Evolutionary conservation across 2,113 vertebrate species (phyloP), one percentile per base, ranked within the genome.

Genomic region (Stomatorhinus ivindoensis): DNA sequence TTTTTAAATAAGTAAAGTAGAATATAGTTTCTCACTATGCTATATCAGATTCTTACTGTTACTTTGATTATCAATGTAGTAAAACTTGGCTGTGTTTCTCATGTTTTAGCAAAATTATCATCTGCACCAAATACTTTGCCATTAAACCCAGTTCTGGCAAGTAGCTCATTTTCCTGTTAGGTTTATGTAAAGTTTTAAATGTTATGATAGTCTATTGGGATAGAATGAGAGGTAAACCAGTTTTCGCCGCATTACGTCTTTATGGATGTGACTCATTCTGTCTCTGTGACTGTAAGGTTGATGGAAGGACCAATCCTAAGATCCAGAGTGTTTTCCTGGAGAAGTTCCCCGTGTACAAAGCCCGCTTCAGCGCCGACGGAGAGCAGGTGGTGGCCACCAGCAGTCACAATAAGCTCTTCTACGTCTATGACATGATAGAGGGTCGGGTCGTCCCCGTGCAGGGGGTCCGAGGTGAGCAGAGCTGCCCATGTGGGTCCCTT

Each of bases 261-360:
- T 8, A 9, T 24, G 19, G 2, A 17, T 83, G 19, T 83, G 13
- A 83, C 31, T 84, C 39, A n/a, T 84, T 84, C 21, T 47, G 8
- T 69, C 35, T 51, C 50, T 73, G 39, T 51, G 10, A 73, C 31
- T 84, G 3, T 89, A 93, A 99, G 98, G 98, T 99, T 87, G 98
- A 99, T 10, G 98, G 97, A 5, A 95, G 97, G 95, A 96, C 92
- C 5, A 99, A 99, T 93, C 96, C 97, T 0, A 97, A 96, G 95
- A 99, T 99, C 93, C 98, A 99, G 94, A 99, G 97, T 92, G 96
- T 99, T 90, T 96, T 97, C 94, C 94, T 99, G 91, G 97, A 99
- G 90, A 94, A 92, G 0, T 99, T 98, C 94, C 98, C 98, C 0
- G 91, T 99, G 87, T 96, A 96, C 91, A 97, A 95, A 47, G 97